Evolutionary conservation across 2,113 vertebrate genomes (phyloP).

Genomic region (Oryctolagus cuniculus): DNA sequence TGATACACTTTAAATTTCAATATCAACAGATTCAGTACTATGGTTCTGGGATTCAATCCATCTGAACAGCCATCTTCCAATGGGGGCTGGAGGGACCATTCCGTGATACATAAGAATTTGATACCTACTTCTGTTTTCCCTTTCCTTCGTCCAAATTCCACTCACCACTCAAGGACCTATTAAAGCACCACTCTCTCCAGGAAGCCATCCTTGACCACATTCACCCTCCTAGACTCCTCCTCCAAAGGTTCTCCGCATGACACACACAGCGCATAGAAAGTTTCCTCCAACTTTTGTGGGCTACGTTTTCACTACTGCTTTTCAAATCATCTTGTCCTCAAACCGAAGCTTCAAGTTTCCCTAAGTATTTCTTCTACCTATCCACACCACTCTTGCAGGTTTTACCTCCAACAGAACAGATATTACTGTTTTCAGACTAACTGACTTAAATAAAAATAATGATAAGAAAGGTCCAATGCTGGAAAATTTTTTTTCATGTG

Average conservation of each 20-base stretch:
- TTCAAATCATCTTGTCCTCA: neutral
- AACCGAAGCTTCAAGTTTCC: neutral
- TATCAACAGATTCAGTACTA: neutral
- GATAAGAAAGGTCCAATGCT: too few relatives aligned
- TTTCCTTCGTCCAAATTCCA: neutral
- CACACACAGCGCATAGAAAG: fast-evolving
- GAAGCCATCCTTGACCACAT: fast-evolving
- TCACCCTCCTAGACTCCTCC: neutral
- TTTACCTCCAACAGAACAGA: fast-evolving
- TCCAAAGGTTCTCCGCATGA: neutral
- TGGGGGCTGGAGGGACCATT: neutral
- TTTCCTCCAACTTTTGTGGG: neutral
- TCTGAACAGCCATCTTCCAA: neutral
- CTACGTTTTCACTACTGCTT: too few relatives aligned
- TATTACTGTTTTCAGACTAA: neutral
- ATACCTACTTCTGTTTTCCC: neutral
- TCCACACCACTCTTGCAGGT: fast-evolving
- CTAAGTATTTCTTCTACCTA: neutral
- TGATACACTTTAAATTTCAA: conserved; percentile 11
- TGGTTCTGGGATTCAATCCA: neutral
- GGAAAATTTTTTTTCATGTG: neutral
- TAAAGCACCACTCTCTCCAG: neutral
- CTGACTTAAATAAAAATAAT: neutral
- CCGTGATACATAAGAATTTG: too few relatives aligned
- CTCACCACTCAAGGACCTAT: neutral